Evolutionary conservation across 2,797 vertebrate genomes (phyloP).

Genomic region (Netta rufina): DNA sequence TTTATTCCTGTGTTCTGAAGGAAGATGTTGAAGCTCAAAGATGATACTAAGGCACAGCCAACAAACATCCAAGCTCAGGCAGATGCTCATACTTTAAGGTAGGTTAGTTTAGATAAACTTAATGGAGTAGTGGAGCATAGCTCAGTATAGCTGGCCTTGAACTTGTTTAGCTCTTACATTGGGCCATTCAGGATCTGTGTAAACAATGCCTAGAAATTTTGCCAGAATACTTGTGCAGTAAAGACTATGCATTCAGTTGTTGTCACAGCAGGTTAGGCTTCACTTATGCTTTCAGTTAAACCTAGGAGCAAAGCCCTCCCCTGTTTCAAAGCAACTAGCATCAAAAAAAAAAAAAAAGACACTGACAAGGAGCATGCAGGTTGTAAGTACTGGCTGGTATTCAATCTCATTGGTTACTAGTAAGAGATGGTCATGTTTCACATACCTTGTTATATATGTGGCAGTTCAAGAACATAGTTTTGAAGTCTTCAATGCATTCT

Average conservation of each 20-base stretch:
- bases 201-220: not conserved
- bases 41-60: not conserved
- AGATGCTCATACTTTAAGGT: not conserved
- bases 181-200: not conserved
- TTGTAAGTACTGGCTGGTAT: not conserved
- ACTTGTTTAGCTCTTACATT: not conserved
- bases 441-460: slow-evolving; percentile 93
- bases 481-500: slow-evolving; percentile 91
- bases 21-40: not conserved
- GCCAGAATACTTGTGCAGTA: not conserved
- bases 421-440: not conserved
- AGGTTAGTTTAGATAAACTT: not conserved
- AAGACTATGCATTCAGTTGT: not conserved
- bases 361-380: not conserved
- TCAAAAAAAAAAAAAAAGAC: not conserved
- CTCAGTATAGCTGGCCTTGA: not conserved
- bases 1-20: not conserved
- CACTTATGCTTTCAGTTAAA: accelerated
- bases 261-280: not conserved
- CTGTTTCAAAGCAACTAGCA: not conserved
- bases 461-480: slow-evolving; percentile 94
- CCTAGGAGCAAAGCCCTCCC: not conserved
- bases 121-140: not conserved
- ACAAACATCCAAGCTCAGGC: not conserved
- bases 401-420: not conserved